phyloP scores from a whole-genome alignment of 2,797 vertebrate species.

The Sebastes nivosus region DNA sequence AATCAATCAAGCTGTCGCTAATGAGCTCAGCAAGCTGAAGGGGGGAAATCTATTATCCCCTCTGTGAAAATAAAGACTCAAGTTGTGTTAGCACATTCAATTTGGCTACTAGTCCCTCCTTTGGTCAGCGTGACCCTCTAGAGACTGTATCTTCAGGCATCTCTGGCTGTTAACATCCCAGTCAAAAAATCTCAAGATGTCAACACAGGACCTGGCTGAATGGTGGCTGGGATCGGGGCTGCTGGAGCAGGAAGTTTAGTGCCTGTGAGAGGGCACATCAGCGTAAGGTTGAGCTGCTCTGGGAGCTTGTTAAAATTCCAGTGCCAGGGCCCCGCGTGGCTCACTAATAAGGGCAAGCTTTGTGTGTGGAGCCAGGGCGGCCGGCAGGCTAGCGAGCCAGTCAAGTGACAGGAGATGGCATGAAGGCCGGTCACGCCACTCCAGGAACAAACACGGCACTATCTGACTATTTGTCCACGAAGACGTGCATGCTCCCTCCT shows the following conservation, averaged over 20 bases:
- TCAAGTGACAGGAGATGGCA: constrained; percentile 75
- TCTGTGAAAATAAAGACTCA: constrained; percentile 39
- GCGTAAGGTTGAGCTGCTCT: constrained; percentile 68
- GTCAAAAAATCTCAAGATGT: constrained; percentile 41
- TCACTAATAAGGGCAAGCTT: constrained; percentile 74
- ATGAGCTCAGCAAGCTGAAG: constrained; percentile 52
- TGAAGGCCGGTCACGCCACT: constrained; percentile 70
- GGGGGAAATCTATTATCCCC: constrained; percentile 37
- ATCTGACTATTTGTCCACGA: constrained; percentile 51
- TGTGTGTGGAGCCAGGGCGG: constrained; percentile 63
- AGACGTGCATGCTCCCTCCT: constrained; percentile 21
- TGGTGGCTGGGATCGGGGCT: constrained; percentile 31
- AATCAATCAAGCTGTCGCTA: constrained; percentile 60
- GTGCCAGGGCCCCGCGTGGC: constrained; percentile 66
- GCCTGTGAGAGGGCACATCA: constrained; percentile 60
- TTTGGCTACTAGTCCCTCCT: constrained; percentile 16
- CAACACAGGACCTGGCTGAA: constrained; percentile 36
- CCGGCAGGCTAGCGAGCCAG: constrained; percentile 55
- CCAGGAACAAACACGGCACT: constrained; percentile 65
- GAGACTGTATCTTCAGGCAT: constrained; percentile 15
- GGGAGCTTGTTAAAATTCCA: constrained; percentile 81
- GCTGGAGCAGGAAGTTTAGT: constrained; percentile 48
- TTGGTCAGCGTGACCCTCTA: constrained; percentile 20
- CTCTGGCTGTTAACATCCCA: constrained; percentile 3
- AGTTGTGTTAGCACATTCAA: constrained; percentile 15